Base-by-base conservation (phyloP, 2,888 invertebrate species). In the Lasioglossum lativentre region DNA sequence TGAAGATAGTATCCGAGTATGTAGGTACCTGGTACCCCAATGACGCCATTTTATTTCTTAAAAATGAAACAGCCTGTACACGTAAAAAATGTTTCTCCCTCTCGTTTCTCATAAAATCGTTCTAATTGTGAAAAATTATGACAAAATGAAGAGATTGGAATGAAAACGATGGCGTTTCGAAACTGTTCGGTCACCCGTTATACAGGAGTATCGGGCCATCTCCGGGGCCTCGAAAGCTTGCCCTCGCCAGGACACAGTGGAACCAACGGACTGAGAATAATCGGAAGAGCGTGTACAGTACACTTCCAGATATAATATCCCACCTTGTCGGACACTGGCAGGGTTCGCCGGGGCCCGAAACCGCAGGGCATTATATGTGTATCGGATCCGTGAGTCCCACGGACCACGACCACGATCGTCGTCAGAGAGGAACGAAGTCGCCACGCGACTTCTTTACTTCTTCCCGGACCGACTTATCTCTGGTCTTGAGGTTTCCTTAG, bases 181-280 rank as follows among this genome's bases (percentile, higher is more conserved):
- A 47, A 56, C 38, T 40, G 4, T 40, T 3, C 8, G 68, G 27
- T 6, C 87, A 89, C 86, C 86, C 88, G 89, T 84, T 88, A 79
- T 42, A 73, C 27, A 27, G 40, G 42, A 59, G 47, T 34, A 75
- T 42, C 23, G 68, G 30, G 56, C 52, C 78, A 73, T 75, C 74
- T 68, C 75, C 66, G 56, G 78, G 76, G 78, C 63, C 72, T 87
- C 73, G 80, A 80, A 79, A 76, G 80, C 56, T 72, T 27, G 88
- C 72, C 82, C 77, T 45, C 47, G 80, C 85, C 84, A 27, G 78
- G 71, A 71, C 77, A 86, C 78, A 86, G 83, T 87, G 78, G 79
- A 89, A 77, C 84, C 91, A 86, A 71, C 87, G 78, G 86, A 85
- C 84, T 86, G 88, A 80, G 87, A 86, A 89, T 92, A 93, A 93